Evolutionary conservation across 2,888 invertebrate species (phyloP).

Genomic region (Plebejus anna): DNA sequence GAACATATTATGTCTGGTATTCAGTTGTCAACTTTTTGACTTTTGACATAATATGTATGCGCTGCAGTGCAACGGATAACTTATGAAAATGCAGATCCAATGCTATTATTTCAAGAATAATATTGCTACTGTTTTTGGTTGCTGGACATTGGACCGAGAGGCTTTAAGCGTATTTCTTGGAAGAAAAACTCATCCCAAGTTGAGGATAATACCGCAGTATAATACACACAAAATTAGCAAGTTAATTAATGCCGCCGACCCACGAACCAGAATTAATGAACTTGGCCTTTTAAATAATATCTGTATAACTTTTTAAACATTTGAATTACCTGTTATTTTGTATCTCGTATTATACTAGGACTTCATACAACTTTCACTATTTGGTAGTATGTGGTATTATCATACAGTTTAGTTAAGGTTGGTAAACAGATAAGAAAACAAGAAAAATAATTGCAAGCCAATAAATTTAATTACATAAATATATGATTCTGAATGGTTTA

Average conservation of each 20-base stretch:
- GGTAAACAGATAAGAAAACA: too few relatives aligned
- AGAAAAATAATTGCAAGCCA: background rate
- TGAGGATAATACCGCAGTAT: background rate
- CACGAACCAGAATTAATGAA: background rate
- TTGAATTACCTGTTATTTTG: background rate
- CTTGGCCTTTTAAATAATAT: background rate
- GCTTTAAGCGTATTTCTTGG: background rate
- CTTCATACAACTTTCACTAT: background rate
- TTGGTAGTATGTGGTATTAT: background rate
- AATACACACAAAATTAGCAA: slow-evolving; percentile 25
- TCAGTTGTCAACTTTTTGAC: too few relatives aligned
- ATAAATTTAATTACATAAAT: background rate
- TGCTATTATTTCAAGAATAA: background rate
- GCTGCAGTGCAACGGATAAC: too few relatives aligned
- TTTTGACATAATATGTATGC: too few relatives aligned
- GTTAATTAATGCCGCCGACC: background rate
- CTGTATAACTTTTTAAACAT: background rate
- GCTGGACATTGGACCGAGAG: background rate
- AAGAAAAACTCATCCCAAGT: background rate
- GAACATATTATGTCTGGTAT: too few relatives aligned
- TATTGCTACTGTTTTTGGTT: background rate
- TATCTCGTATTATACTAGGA: too few relatives aligned
- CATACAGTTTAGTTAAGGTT: too few relatives aligned
- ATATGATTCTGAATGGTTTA: too few relatives aligned
- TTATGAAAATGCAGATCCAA: too few relatives aligned